Evolutionary conservation across 2,888 invertebrate genomes (phyloP), one percentile per base, ranked within the genome.

Genomic region (Conus canariensis): DNA sequence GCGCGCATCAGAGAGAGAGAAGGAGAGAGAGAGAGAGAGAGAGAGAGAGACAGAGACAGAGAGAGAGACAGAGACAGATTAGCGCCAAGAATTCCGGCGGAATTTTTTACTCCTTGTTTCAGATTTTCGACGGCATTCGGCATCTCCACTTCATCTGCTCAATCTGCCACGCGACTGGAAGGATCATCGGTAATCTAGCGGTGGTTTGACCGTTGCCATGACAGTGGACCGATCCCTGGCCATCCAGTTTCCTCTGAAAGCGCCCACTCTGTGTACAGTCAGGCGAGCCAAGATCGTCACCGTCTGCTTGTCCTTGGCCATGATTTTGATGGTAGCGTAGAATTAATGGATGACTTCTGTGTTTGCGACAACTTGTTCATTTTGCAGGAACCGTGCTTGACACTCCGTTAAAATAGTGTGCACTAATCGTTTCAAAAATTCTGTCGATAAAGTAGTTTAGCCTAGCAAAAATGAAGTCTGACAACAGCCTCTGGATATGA

Each of bases 171-270:
- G 93, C 94, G 83, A 91, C 93, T 64, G 94, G 95, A 5, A 93
- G 93, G 92, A 92, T 92, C 0, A 94, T 93, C 45, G 94, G 95
- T 85, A 94, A 95, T 88, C 85, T 94, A 56, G 95, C 94, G 0
- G 92, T 95, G 56, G 87, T 94, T 91, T 94, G 25, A 94, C 94
- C 0, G 93, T 93, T 5, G 94, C 93, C 64, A 95, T 94, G 95
- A 95, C 94, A 25, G 90, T 93, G 12, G 95, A 94, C 82, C 91
- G 94, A 19, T 93, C 93, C 6, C 88, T 94, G 16, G 94, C 95
- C 4, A 92, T 95, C 8, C 92, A 91, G 59, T 93, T 94, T 88
- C 94, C 95, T 10, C 88, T 95, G 45, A 93, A 94, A 86, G 93
- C 94, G 0, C 85, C 91, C n/a, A 90, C 85, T 0, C 91, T 92